Conservation (phyloP, 2,113 vertebrate genomes). For the Acanthisitta chloris region DNA sequence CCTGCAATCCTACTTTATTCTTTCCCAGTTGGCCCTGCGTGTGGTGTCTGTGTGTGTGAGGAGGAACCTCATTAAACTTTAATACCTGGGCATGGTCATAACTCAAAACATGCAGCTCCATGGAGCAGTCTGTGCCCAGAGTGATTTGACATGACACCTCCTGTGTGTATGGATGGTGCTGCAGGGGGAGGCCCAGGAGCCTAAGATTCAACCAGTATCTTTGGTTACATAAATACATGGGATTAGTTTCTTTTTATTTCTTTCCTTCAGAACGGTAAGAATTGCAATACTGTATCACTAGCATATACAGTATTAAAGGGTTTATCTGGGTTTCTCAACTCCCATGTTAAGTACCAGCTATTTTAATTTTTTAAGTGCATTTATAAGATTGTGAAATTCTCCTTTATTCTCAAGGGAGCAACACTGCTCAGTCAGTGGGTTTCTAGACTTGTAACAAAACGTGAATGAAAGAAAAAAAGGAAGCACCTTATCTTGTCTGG, state of each 20-base stretch:
- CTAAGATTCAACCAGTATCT: fast-evolving
- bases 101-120: not conserved
- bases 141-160: not conserved
- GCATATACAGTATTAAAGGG: not conserved
- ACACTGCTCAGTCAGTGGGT: not conserved
- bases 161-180: not conserved
- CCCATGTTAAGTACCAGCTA: not conserved
- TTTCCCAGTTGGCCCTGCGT: not conserved
- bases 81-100: not conserved
- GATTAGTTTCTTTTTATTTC: not conserved
- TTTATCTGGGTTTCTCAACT: not conserved
- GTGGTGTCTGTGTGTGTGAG: not conserved
- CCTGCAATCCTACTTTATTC: not conserved
- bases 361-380: not conserved
- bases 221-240: not conserved
- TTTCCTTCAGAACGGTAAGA: not conserved
- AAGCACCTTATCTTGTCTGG: slow-evolving; percentile 16
- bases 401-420: slow-evolving; percentile 1
- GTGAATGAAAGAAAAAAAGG: slow-evolving; percentile 36
- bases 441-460: not conserved
- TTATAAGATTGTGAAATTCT: not conserved
- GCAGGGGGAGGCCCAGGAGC: not conserved
- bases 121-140: not conserved
- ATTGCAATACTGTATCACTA: not conserved
- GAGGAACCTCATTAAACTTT: not conserved